Base-by-base conservation (phyloP, 1,140 invertebrate species). In the Lerema accius region DNA sequence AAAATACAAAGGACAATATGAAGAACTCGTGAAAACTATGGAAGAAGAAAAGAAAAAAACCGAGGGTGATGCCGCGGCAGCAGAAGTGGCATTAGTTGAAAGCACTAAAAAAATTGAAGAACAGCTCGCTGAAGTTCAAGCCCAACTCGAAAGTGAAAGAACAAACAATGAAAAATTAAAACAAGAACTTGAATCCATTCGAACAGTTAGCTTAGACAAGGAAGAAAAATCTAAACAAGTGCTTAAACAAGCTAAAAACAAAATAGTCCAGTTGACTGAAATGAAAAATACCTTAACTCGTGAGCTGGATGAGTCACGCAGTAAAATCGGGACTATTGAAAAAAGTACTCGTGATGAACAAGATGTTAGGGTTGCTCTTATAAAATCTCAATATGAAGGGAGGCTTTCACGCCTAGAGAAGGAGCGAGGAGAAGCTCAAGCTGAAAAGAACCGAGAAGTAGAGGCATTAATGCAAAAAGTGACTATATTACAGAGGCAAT, bases 1-100 rank as follows among this genome's bases (percentile, higher is more conserved):
- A 67, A 97, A 97, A 75, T 98, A 98, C 79, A 98, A 98, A 84
- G 95, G 94, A 3, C 96, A 96, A 73, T 97, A 94, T 78, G 96
- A 97, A 79, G 96, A 96, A 65, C 81, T 93, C 28, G 86, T 91
- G 0, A 95, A 94, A 78, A 91, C 90, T 3, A 85, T 93, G 2
- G 94, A 96, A 76, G 93, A 94, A 69, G 93, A 92, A 64, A 92
- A 92, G 78, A 92, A 92, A 67, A 93, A 92, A 65, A 82, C 73
- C 15, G 92, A 92, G 77, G 86, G 90, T 11, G 88, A 91, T 68
- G 86, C 78, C 51, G 82, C 67, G 15, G 88, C 78, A 55, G 81
- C 78, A 40, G 85, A 89, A 42, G 80, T 83, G 10, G 82, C 76
- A 9, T 69, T 88, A 1, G 74, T 78, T 7, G 85, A 90, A 61